A percentile compares a stretch with the other conserved stretches of the same genome.
Evolutionary conservation across 2,797 vertebrate genomes (phyloP).

Genomic region (Phoebastria nigripes): DNA sequence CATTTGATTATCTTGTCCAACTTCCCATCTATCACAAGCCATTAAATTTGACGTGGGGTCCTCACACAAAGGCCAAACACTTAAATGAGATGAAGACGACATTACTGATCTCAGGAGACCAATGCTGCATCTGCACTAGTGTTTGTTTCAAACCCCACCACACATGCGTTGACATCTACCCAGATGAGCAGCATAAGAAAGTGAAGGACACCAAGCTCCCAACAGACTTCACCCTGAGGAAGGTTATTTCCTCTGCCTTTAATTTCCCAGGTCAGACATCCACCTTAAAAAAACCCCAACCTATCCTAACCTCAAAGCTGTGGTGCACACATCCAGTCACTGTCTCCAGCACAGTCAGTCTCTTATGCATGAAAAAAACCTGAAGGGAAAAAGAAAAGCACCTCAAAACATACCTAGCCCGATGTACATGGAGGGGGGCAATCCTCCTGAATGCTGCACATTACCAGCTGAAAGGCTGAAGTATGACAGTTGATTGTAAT

Average conservation of each 20-base stretch:
- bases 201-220: background rate
- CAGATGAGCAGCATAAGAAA: background rate
- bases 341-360: background rate
- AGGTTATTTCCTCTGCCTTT: background rate
- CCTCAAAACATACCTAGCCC: background rate
- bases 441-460: background rate
- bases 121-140: background rate
- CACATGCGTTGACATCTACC: background rate
- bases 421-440: background rate
- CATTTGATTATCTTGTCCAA: conserved; percentile 16
- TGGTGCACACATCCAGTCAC: background rate
- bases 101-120: background rate
- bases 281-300: background rate
- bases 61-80: background rate
- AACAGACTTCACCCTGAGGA: background rate
- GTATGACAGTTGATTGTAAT: background rate
- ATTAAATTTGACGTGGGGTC: background rate
- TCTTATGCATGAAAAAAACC: background rate
- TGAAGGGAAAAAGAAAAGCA: background rate
- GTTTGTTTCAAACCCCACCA: background rate
- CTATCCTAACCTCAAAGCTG: background rate
- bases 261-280: background rate
- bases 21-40: background rate
- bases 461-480: background rate
- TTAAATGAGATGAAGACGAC: background rate